Conservation (phyloP, 2,797 vertebrate species). For the Threskiornis aethiopicus region DNA sequence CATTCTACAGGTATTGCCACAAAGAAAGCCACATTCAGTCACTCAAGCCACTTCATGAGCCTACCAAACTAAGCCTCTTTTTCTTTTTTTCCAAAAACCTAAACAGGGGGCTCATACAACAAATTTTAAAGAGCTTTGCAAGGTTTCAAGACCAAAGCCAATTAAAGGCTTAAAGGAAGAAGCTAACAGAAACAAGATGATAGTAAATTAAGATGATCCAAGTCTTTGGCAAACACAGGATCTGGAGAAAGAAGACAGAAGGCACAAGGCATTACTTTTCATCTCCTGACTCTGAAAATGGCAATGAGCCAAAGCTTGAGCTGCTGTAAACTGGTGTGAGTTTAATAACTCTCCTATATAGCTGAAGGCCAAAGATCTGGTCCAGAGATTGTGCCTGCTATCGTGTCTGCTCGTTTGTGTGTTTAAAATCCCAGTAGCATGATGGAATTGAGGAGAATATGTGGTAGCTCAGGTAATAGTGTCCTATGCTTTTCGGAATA, state of each 20-base stretch:
- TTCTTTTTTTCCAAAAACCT: not conserved
- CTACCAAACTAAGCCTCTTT: not conserved
- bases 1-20: not conserved
- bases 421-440: not conserved
- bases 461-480: not conserved
- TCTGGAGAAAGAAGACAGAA: not conserved
- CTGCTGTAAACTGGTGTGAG: not conserved
- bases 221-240: not conserved
- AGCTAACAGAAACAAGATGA: not conserved
- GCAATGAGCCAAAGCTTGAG: not conserved
- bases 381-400: not conserved
- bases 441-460: not conserved
- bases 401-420: not conserved
- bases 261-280: not conserved
- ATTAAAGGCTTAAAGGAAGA: not conserved
- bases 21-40: not conserved
- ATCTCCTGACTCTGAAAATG: not conserved
- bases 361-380: not conserved
- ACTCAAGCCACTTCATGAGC: rapidly evolving
- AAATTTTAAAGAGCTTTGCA: not conserved
- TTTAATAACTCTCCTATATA: not conserved
- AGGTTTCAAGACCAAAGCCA: not conserved
- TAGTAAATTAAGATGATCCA: not conserved
- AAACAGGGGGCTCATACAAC: not conserved
- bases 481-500: not conserved